Evolutionary conservation across 2,113 vertebrate genomes (phyloP).

Genomic region (Toxostoma redivivum): DNA sequence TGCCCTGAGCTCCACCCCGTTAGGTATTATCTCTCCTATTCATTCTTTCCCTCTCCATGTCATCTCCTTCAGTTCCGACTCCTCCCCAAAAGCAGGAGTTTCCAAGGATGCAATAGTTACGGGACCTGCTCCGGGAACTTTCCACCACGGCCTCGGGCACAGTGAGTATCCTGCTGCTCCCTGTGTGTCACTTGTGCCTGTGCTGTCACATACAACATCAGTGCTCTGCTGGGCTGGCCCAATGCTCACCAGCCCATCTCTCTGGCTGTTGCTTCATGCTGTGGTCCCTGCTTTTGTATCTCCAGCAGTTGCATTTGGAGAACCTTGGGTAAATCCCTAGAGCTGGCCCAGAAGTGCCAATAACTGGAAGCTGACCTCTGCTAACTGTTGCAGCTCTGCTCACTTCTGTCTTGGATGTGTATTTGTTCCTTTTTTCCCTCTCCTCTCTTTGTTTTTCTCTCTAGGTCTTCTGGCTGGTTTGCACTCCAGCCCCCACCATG

Average conservation of each 20-base stretch:
- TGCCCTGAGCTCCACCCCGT: constrained; percentile 66
- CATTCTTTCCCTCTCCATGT: constrained; percentile 76
- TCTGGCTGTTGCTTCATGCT: neutral
- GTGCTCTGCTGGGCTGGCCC: neutral
- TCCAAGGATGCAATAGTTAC: constrained; percentile 81
- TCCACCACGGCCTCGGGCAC: constrained; percentile 81
- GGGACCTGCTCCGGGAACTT: constrained; percentile 78
- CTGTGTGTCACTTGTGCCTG: neutral
- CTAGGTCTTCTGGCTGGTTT: constrained; percentile 84
- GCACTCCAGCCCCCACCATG: constrained; percentile 77
- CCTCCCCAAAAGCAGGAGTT: constrained; percentile 69
- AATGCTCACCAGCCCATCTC: neutral
- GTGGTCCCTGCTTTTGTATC: neutral
- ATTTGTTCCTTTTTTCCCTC: constrained; percentile 63
- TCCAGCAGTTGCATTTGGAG: constrained; percentile 7
- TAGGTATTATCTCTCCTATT: constrained; percentile 75
- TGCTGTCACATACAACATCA: neutral
- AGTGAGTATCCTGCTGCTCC: constrained; percentile 70
- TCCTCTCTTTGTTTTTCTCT: constrained; percentile 55
- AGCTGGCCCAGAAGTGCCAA: neutral
- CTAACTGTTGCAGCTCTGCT: constrained; percentile 19
- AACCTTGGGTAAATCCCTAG: neutral
- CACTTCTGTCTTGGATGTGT: constrained; percentile 47
- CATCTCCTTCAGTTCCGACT: constrained; percentile 77
- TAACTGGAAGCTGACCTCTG: neutral